A percentile compares a stretch with the other conserved stretches of the same genome.
Evolutionary conservation across 2,113 vertebrate species (phyloP).

Genomic region (Prionailurus viverrinus): DNA sequence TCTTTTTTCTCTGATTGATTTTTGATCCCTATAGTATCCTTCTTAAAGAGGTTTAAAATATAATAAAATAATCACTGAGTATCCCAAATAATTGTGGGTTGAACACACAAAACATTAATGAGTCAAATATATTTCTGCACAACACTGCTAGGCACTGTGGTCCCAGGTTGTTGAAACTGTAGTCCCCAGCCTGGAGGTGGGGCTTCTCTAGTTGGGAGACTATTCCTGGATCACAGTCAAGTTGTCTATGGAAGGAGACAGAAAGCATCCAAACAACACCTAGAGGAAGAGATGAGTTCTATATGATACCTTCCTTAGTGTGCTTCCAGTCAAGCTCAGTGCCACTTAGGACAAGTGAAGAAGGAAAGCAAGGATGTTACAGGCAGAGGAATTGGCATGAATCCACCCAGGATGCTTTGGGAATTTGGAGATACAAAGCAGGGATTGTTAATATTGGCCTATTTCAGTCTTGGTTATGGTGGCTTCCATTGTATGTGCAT

Average conservation of each 20-base stretch:
- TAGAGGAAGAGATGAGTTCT: background rate
- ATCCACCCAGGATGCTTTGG: accelerated
- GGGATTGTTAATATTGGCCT: background rate
- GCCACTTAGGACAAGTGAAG: background rate
- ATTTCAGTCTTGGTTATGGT: accelerated
- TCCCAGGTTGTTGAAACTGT: background rate
- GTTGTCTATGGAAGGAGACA: background rate
- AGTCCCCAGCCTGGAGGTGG: background rate
- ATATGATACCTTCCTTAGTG: background rate
- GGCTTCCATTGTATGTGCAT: background rate
- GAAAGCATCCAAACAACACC: accelerated
- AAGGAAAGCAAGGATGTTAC: background rate
- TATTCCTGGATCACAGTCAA: background rate
- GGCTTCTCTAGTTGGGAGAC: background rate
- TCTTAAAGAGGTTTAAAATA: background rate
- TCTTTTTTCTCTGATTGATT: background rate
- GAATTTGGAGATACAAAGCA: background rate
- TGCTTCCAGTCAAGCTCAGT: background rate
- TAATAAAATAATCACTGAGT: background rate
- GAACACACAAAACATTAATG: background rate
- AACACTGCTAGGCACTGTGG: background rate
- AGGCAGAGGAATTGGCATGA: background rate
- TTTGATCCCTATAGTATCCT: background rate
- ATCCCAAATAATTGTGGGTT: background rate
- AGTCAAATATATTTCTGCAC: background rate